Evolutionary conservation across 2,888 invertebrate genomes (phyloP), one percentile per base, ranked within the genome.

Genomic region (Ditylenchus weischeri): DNA sequence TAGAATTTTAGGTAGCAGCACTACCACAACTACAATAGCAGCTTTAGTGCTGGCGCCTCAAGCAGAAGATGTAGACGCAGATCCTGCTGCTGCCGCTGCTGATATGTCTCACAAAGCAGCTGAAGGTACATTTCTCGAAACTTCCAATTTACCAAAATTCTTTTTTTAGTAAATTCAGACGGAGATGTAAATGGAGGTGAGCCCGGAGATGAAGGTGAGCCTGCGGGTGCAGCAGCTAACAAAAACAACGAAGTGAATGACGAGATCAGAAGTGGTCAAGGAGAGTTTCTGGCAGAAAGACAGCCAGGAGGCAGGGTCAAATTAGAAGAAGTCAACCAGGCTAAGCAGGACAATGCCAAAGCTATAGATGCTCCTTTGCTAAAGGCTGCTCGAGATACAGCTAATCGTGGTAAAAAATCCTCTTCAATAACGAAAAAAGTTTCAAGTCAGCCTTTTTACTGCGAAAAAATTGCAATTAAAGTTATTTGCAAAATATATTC

Each of bases 301-400:
- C 35, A 73, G 57, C 70, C 73, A 15, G 69, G 69, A 7, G 69
- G 38, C 43, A 68, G 70, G 10, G 62, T 70, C 15, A 62, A 73
- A 47, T 36, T 70, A 29, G 69, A 69, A 38, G 69, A 69, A 21
- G 58, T 35, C 19, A 48, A 72, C 23, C 38, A 51, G 2, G 65
- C 47, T 7, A 51, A 69, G 72, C 47, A 60, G 8, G 43, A 23
- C 8, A 62, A 62, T 13, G 54, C 23, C 54, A 54, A 54, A 54
- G 54, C 54, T 18, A 11, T 21, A 7, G 54, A 54, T 18, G 21
- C 54, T 5, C 54, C 54, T 29, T 18, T 54, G 2, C 54, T 54
- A 23, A 54, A 54, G 10, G 54, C 54, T 6, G 54, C 54, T 29
- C 23, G 6, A 54, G 54, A 29, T 7, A 29, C 21, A 54, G 54